Conservation (phyloP, 64 coral and sea anemone genomes). For the Acropora tenuis region DNA sequence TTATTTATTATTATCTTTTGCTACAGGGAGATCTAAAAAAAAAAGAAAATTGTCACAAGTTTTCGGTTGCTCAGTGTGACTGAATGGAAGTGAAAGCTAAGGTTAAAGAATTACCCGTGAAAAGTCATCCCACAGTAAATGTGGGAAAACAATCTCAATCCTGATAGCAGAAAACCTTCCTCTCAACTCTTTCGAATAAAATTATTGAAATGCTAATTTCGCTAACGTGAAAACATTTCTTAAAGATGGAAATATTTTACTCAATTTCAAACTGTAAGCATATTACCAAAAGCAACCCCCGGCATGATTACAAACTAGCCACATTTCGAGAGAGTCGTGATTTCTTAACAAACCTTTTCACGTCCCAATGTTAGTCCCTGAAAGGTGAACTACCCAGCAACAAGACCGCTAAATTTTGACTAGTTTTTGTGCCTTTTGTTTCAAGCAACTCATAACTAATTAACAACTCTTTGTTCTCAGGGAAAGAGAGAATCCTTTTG, state of each 20-base stretch:
- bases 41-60: neutral
- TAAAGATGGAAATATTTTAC: neutral
- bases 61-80: too few species aligned
- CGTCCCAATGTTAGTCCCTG: neutral
- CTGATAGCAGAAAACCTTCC: too few species aligned
- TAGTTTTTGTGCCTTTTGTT: slow-evolving; percentile 27
- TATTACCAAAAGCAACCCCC: neutral
- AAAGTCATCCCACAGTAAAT: too few species aligned
- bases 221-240: neutral
- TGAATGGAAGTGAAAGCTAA: neutral
- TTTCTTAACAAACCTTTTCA: slow-evolving; percentile 2
- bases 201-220: too few species aligned
- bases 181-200: too few species aligned
- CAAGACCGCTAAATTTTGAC: neutral
- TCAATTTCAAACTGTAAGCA: neutral
- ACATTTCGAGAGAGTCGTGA: too few species aligned
- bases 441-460: slow-evolving; percentile 19
- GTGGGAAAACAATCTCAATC: neutral
- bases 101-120: neutral
- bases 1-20: neutral
- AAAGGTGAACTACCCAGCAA: neutral
- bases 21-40: neutral
- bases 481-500: slow-evolving; percentile 24
- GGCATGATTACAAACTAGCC: neutral
- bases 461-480: slow-evolving; percentile 33